Conservation (phyloP, 2,888 invertebrate species). For the Sinhomidia bicolor region DNA sequence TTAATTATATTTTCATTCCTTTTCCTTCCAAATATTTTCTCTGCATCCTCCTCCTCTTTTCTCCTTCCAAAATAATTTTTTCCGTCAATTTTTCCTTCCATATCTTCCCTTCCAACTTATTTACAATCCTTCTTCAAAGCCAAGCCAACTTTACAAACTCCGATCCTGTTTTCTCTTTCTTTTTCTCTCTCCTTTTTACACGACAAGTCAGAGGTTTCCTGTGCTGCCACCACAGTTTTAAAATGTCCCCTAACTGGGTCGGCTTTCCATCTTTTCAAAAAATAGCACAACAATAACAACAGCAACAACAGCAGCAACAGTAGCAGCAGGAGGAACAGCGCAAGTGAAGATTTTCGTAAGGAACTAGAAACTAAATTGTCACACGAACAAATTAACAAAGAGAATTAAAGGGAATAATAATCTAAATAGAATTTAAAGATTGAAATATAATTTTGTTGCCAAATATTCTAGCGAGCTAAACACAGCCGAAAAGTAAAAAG, state of each 20-base stretch:
- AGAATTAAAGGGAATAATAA: no score
- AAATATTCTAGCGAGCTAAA: no score
- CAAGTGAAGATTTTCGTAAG: not conserved
- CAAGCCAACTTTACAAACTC: no score
- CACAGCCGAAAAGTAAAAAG: no score
- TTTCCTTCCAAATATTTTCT: constrained; percentile 26
- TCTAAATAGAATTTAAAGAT: no score
- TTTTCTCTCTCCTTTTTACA: not conserved
- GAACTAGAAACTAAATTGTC: not conserved
- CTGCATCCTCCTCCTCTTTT: not conserved
- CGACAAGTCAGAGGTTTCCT: no score
- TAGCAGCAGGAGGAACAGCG: no score
- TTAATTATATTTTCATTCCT: constrained; percentile 4
- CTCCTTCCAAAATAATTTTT: no score
- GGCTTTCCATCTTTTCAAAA: no score
- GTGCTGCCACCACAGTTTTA: not conserved
- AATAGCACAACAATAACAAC: not conserved
- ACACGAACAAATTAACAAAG: not conserved
- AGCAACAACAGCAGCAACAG: not conserved
- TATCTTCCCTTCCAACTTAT: not conserved
- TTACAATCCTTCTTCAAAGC: not conserved
- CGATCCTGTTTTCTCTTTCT: no score
- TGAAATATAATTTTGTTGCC: no score
- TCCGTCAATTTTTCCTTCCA: not conserved
- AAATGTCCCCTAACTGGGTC: no score